phyloP scores from a whole-genome alignment of 2,113 vertebrate genomes.

The Bubo scandiacus region DNA sequence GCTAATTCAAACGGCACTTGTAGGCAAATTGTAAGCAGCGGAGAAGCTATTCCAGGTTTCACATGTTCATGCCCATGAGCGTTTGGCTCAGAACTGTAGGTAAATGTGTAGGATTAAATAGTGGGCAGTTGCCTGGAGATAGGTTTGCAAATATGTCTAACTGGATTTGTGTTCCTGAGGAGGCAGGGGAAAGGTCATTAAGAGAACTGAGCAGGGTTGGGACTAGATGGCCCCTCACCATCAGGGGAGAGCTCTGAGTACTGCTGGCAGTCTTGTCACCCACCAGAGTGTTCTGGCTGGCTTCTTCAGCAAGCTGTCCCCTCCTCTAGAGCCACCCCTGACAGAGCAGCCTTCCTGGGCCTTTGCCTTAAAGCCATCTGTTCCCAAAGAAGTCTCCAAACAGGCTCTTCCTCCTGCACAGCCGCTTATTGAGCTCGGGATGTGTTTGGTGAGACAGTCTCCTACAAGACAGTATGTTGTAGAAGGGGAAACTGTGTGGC shows the following conservation, averaged over 20 bases:
- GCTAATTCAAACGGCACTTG: neutral
- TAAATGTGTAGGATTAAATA: neutral
- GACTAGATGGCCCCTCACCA: neutral
- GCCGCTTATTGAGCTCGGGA: neutral
- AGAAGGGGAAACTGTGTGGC: neutral
- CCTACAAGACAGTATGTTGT: accelerated
- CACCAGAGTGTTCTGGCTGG: neutral
- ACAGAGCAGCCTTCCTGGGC: neutral
- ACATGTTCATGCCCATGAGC: neutral
- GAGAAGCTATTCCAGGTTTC: neutral
- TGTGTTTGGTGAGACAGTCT: neutral
- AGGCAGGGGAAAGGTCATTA: neutral
- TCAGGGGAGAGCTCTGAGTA: accelerated
- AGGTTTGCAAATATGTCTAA: neutral
- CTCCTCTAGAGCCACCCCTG: neutral
- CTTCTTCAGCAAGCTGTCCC: neutral
- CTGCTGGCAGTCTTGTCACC: neutral
- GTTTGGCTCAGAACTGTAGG: neutral
- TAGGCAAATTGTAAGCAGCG: neutral
- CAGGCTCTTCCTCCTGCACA: neutral
- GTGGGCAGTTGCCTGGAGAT: neutral
- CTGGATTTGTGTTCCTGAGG: neutral
- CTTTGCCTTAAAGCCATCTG: conserved; percentile 6
- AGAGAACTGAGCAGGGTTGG: neutral
- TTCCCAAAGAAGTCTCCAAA: neutral